Conservation (phyloP, 1,140 invertebrate species). For the Notospermus geniculatus region DNA sequence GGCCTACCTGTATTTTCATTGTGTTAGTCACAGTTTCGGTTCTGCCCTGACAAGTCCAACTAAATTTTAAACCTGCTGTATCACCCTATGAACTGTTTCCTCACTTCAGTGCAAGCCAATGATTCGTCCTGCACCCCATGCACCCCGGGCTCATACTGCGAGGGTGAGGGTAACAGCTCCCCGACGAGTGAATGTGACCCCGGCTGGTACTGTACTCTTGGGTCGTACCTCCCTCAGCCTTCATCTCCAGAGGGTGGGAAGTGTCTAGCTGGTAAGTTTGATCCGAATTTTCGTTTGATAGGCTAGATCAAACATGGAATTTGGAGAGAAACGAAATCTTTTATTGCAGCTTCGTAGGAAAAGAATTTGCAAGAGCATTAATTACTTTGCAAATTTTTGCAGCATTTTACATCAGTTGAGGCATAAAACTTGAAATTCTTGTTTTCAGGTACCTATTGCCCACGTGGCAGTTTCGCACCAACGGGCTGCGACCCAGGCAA, state of each 20-base stretch:
- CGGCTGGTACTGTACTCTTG: slow-evolving; percentile 49
- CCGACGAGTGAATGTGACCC: slow-evolving; percentile 43
- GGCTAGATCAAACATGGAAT: no score
- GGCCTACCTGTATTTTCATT: no score
- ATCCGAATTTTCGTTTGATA: no score
- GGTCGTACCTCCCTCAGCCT: slow-evolving; percentile 38
- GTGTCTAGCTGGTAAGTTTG: slow-evolving; percentile 45
- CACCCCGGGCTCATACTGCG: slow-evolving; percentile 45
- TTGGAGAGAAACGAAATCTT: no score
- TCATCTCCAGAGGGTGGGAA: slow-evolving; percentile 40
- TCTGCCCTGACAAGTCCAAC: no score
- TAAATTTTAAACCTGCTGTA: no score
- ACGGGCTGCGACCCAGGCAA: slow-evolving; percentile 41
- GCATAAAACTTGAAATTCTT: no score
- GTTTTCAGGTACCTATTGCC: slow-evolving; percentile 47
- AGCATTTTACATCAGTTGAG: no score
- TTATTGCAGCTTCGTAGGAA: no score
- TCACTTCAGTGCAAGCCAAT: slow-evolving; percentile 34
- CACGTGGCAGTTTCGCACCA: slow-evolving; percentile 34
- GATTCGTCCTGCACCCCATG: slow-evolving; percentile 36
- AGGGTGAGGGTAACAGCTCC: slow-evolving; percentile 32
- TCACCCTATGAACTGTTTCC: not conserved
- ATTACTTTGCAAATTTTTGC: no score
- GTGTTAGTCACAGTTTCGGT: no score
- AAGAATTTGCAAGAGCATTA: no score